Conservation (phyloP, 1,140 invertebrate species). For the Schlechtendalia chinensis region DNA sequence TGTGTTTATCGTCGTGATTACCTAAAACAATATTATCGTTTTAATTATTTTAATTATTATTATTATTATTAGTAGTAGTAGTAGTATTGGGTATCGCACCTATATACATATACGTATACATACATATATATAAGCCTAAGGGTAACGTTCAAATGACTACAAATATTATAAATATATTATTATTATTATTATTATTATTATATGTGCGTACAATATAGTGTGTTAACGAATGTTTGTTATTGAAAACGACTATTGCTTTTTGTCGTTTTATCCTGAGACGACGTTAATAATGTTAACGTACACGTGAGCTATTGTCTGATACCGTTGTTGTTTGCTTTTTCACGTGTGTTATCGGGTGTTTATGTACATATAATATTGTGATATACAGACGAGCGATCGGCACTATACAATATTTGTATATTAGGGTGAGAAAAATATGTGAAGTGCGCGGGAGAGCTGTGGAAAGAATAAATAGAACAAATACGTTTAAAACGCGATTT, state of each 20-base stretch:
- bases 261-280: too few relatives aligned
- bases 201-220: not conserved
- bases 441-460: too few relatives aligned
- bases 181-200: constrained; percentile 21
- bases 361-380: not conserved
- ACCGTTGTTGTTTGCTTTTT: not conserved
- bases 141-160: constrained; percentile 45
- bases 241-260: too few relatives aligned
- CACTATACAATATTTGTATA: too few relatives aligned
- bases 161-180: constrained; percentile 4
- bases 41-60: constrained; percentile 40
- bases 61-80: not conserved
- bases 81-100: not conserved
- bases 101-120: too few relatives aligned
- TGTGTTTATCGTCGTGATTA: too few relatives aligned
- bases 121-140: constrained; percentile 33
- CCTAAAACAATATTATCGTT: too few relatives aligned
- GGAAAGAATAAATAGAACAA: too few relatives aligned
- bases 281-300: not conserved
- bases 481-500: too few relatives aligned
- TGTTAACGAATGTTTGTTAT: too few relatives aligned
- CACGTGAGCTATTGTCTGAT: not conserved
- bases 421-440: too few relatives aligned
- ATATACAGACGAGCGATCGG: not conserved
- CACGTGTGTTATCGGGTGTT: not conserved